Evolutionary conservation across 2,888 invertebrate species (phyloP).

Genomic region (Eupithecia pulchellata): DNA sequence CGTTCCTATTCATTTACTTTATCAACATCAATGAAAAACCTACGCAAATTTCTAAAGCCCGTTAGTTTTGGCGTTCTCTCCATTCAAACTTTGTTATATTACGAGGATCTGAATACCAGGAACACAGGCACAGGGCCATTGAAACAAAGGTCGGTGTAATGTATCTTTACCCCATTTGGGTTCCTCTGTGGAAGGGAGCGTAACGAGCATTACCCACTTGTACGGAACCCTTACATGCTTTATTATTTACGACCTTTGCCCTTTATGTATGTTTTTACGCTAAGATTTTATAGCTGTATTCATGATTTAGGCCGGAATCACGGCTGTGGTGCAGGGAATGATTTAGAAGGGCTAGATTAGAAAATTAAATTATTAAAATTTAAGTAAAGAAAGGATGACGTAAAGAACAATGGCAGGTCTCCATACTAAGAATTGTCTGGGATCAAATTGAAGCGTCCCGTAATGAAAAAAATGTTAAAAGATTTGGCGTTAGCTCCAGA

Average conservation of each 20-base stretch:
- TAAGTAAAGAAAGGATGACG: neutral
- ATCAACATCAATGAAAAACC: neutral
- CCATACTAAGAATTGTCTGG: too few relatives aligned
- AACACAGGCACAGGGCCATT: slow-evolving; percentile 55
- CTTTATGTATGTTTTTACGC: slow-evolving; percentile 82
- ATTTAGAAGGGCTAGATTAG: slow-evolving; percentile 29
- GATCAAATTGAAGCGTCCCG: too few relatives aligned
- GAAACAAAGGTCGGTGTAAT: slow-evolving; percentile 73
- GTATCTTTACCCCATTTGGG: slow-evolving; percentile 78
- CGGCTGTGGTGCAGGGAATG: slow-evolving; percentile 44
- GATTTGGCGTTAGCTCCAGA: too few relatives aligned
- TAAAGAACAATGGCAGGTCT: too few relatives aligned
- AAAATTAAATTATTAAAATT: slow-evolving; percentile 6
- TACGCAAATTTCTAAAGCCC: neutral
- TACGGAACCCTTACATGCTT: slow-evolving; percentile 71
- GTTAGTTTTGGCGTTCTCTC: neutral
- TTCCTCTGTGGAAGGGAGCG: slow-evolving; percentile 78
- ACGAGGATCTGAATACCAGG: slow-evolving; percentile 34
- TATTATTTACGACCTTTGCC: slow-evolving; percentile 83
- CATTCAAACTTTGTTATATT: neutral
- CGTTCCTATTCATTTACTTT: neutral
- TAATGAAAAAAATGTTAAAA: too few relatives aligned
- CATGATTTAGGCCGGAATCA: slow-evolving; percentile 74
- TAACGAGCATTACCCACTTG: slow-evolving; percentile 81
- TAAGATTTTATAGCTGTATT: slow-evolving; percentile 84